Evolutionary conservation across 64 coral and sea anemone genomes (phyloP), one percentile per base, ranked within the genome.

Genomic region (Astreopora myriophthalma): DNA sequence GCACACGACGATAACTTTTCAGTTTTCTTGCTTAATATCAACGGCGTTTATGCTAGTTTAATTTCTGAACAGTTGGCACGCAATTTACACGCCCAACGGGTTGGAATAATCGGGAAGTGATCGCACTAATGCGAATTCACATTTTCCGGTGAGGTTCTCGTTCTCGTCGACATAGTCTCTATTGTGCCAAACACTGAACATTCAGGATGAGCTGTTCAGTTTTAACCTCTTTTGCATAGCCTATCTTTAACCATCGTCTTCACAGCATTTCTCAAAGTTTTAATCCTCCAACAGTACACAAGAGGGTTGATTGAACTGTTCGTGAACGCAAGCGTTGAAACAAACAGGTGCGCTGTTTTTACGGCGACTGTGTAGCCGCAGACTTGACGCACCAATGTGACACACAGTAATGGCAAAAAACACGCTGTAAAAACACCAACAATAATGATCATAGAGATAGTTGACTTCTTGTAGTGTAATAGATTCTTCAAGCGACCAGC

Each of bases 201-300:
- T n/a, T n/a, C n/a, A n/a, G n/a, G n/a, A n/a, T n/a, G n/a, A n/a
- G n/a, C n/a, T n/a, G n/a, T n/a, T n/a, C n/a, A n/a, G n/a, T n/a
- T n/a, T n/a, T n/a, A n/a, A n/a, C n/a, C n/a, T n/a, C 16, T 36
- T 80, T 34, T 80, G 17, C 76, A 58, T 9, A 33, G 6, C 58
- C 28, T 57, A 6, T 80, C 28, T 88, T 75, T 61, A 7, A 75
- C 58, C 1, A 35, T 30, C 3, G 32, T 61, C 23, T 60, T 88
- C 26, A 75, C 71, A 11, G 69, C 86, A 5, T 60, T 23, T 32
- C 86, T 49, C 30, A 88, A 73, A 23, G 48, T 16, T 8, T 3
- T 58, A 17, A 88, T 75, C 23, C 86, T 22, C 51, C 69, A 74
- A 61, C 86, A 88, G 44, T 88, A 88, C 22, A 88, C 40, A 0